Conservation (phyloP, 2,797 vertebrate species). For the Pangasius mekongensis region DNA sequence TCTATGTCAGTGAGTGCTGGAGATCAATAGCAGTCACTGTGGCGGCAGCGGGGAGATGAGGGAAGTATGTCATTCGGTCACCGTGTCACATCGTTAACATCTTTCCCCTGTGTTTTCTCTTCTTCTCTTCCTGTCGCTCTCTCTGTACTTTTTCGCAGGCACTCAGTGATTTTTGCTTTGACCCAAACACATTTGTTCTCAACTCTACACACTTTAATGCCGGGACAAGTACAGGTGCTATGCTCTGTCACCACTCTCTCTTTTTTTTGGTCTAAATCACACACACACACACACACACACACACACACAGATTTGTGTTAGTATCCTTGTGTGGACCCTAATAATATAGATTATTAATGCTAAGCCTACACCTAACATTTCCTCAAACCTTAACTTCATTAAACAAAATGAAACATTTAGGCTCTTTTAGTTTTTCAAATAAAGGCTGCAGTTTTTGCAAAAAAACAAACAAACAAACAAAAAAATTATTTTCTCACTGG, state of each 20-base stretch:
- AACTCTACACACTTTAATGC: slow-evolving; percentile 88
- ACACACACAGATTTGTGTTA: not conserved
- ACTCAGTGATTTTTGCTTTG: slow-evolving; percentile 90
- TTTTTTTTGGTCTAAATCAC: not conserved
- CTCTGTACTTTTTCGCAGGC: slow-evolving; percentile 70
- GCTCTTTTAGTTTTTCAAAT: not conserved
- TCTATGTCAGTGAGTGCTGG: slow-evolving; percentile 40
- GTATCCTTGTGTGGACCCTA: not conserved
- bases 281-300: not conserved
- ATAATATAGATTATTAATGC: not conserved
- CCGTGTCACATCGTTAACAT: slow-evolving; percentile 64
- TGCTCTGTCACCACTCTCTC: slow-evolving; percentile 26
- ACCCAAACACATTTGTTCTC: slow-evolving; percentile 84
- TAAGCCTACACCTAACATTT: not conserved
- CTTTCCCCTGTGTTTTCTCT: slow-evolving; percentile 22
- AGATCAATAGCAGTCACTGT: slow-evolving; percentile 62
- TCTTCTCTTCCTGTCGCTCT: slow-evolving; percentile 19
- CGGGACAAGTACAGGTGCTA: slow-evolving; percentile 83
- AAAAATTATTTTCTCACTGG: not conserved
- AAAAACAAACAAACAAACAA: not conserved
- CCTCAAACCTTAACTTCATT: too few species aligned
- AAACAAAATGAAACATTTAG: not conserved
- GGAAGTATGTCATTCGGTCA: slow-evolving; percentile 75
- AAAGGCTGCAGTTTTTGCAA: not conserved
- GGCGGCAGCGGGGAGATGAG: slow-evolving; percentile 47